These are phyloP conservation scores for Drosophila leontia DNA, from an alignment of 1,140 invertebrate genomes.

Conservation along the genomic window DNA sequence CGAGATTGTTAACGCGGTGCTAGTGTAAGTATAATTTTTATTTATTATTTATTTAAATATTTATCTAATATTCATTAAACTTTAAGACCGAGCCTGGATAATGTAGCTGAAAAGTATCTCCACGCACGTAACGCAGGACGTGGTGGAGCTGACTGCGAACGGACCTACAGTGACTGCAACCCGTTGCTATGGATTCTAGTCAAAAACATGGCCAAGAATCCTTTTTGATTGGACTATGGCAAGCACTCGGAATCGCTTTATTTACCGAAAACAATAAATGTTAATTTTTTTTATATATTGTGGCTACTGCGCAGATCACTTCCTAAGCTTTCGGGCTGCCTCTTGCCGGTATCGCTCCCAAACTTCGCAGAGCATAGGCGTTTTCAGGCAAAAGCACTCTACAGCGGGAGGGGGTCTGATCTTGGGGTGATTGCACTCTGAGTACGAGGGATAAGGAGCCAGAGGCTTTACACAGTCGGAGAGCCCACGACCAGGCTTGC, in stretches of 20 bases:
- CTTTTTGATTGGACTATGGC: slow-evolving; percentile 20
- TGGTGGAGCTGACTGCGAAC: slow-evolving; percentile 58
- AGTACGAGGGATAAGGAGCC: slow-evolving; percentile 64
- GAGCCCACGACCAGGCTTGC: background rate
- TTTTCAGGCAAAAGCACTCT: slow-evolving; percentile 52
- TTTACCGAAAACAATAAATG: background rate
- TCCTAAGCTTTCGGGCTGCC: slow-evolving; percentile 3
- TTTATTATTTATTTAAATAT: background rate
- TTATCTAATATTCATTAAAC: background rate
- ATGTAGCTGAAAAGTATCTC: slow-evolving; percentile 68
- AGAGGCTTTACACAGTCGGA: slow-evolving; percentile 46
- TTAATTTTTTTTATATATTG: background rate
- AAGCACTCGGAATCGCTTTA: slow-evolving; percentile 1
- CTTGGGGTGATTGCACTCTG: slow-evolving; percentile 40
- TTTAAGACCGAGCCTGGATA: slow-evolving; percentile 60
- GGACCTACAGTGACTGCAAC: slow-evolving; percentile 56
- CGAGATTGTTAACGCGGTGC: slow-evolving; percentile 62
- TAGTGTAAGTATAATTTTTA: slow-evolving; percentile 59
- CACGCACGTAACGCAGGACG: slow-evolving; percentile 69
- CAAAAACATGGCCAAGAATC: slow-evolving; percentile 54
- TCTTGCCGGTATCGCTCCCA: slow-evolving; percentile 50
- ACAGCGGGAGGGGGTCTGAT: slow-evolving; percentile 5
- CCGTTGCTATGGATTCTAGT: slow-evolving; percentile 50
- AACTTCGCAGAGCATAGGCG: slow-evolving; percentile 55
- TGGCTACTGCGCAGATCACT: background rate